phyloP scores from a whole-genome alignment of 2,797 vertebrate species.

The Cetoscarus ocellatus region DNA sequence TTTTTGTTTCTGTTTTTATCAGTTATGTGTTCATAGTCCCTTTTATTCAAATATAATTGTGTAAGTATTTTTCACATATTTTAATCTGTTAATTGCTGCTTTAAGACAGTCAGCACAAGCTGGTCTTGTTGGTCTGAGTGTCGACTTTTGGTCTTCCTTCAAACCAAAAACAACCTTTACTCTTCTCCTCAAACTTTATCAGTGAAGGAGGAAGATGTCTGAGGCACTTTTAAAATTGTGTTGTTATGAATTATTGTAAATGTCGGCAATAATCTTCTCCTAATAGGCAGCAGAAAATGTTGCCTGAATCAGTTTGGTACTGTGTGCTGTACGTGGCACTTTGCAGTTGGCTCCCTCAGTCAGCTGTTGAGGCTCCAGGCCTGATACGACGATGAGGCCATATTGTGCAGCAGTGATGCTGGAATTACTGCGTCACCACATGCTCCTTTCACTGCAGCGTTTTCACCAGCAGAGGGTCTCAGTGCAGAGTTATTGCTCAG shows the following conservation, averaged over 20 bases:
- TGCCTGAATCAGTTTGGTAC: constrained; percentile 2
- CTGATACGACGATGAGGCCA: constrained; percentile 42
- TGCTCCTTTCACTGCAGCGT: constrained; percentile 17
- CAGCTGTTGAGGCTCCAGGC: constrained; percentile 25
- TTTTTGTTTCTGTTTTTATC: constrained; percentile 12
- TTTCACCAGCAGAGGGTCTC: constrained; percentile 76
- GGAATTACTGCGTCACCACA: constrained; percentile 36
- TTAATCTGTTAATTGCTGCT: constrained; percentile 49
- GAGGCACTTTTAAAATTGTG: constrained; percentile 32
- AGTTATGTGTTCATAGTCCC: constrained; percentile 13
- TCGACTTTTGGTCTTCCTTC: constrained; percentile 13
- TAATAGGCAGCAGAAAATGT: neutral
- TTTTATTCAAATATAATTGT: constrained; percentile 24
- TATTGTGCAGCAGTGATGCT: constrained; percentile 49
- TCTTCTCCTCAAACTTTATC: constrained; percentile 10
- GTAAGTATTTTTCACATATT: constrained; percentile 20
- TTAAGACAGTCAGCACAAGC: constrained; percentile 42
- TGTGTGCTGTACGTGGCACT: neutral
- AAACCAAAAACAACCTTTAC: constrained; percentile 13
- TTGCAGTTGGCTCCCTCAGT: constrained; percentile 28
- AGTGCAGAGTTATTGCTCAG: constrained; percentile 33
- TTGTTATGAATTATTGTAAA: constrained; percentile 6
- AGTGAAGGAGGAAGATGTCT: constrained; percentile 2
- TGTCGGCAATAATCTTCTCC: constrained; percentile 10
- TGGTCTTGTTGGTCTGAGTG: constrained; percentile 41